phyloP scores from a whole-genome alignment of 2,113 vertebrate species.

The Rhombomys opimus region DNA sequence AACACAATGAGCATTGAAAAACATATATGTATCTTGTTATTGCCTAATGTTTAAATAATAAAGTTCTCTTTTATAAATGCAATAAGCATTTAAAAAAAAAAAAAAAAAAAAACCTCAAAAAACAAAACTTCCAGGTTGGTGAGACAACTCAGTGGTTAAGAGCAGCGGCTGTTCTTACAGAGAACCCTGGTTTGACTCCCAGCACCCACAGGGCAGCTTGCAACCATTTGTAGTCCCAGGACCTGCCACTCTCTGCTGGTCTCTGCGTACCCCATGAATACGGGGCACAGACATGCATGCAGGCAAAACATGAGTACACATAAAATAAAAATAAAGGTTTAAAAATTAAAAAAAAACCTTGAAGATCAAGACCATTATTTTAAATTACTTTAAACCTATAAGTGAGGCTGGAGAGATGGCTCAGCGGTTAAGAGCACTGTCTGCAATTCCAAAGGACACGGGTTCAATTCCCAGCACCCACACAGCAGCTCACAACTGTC shows the following conservation, averaged over 20 bases:
- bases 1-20: not conserved
- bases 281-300: not conserved
- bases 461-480: no score
- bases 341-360: not conserved
- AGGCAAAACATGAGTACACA: not conserved
- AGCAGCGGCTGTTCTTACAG: not conserved
- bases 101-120: no score
- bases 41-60: constrained; percentile 36
- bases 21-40: not conserved
- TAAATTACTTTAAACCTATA: constrained; percentile 44
- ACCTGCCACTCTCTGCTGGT: not conserved
- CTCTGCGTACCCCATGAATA: not conserved
- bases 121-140: not conserved
- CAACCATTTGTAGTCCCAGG: not conserved
- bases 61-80: constrained; percentile 37
- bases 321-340: not conserved
- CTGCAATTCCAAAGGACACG: no score
- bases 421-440: no score
- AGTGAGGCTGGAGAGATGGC: no score
- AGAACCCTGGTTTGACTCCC: not conserved
- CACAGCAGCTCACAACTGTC: no score
- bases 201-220: not conserved
- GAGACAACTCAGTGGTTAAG: not conserved
- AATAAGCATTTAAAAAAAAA: not conserved
- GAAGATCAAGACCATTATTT: constrained; percentile 40